Base-by-base conservation (phyloP, 2,113 vertebrate genomes). In the Tragelaphus buxtoni region DNA sequence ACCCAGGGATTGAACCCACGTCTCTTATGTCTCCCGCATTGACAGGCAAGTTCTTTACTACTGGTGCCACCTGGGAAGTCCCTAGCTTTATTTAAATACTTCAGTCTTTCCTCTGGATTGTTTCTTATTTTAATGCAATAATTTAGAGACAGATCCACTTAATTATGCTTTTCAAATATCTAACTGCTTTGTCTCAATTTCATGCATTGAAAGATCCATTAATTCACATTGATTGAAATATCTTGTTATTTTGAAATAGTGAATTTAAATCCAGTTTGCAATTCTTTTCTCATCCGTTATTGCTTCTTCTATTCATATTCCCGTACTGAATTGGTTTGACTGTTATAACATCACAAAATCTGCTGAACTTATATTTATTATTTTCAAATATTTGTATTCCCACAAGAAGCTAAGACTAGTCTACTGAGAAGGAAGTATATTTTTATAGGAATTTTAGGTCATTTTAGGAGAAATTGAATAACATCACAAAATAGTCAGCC, bases 141-240 rank as follows among this genome's bases (percentile, higher is more conserved):
- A 51, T 76, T 92, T 94, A 56, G 30, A 56, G 56, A 42, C 28
- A 87, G 5, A 55, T 51, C 10, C 45, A 84, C 22, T 32, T 91
- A 56, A 92, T 94, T 85, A 69, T 56, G 9, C 49, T 90, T 88
- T 95, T 65, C 24, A 96, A 95, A 84, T 96, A 90, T 42, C n/a
- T 51, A 85, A 58, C 30, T 87, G 32, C 56, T 90, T 95, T 79
- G 32, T 77, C 26, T 86, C 7, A 90, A 42, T 79, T 89, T 16
- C 5, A 9, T 63, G 30, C 12, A 65, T 16, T 94, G 8, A 89
- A 92, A 97, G 87, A 55, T 60, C 5, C 3, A 81, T 63, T 47
- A 81, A 24, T 82, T 89, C 12, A 85, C 8, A 90, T 9, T 65
- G 55, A 88, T 65, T 87, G 90, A 76, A 91, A 87, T 42, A 69